Evolutionary conservation across 2,888 invertebrate species (phyloP).

Genomic region (Polydrusus cervinus): DNA sequence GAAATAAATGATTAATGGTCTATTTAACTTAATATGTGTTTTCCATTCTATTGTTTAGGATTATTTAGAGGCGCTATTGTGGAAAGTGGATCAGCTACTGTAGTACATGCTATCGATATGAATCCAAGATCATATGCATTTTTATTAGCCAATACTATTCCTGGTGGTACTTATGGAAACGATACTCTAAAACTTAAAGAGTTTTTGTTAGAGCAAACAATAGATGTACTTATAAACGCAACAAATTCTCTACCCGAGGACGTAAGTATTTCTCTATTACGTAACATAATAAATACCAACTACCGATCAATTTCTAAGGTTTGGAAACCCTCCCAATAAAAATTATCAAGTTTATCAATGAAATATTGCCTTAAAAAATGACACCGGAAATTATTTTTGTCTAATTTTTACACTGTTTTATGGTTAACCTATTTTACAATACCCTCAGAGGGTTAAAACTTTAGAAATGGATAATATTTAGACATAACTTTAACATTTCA

Average conservation of each 20-base stretch:
- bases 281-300: neutral
- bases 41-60: neutral
- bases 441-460: too few relatives aligned
- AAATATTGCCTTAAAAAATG: too few relatives aligned
- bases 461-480: too few relatives aligned
- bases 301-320: too few relatives aligned
- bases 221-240: constrained; percentile 10
- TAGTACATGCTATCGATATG: neutral
- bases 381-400: too few relatives aligned
- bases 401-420: too few relatives aligned
- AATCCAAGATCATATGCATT: constrained; percentile 12
- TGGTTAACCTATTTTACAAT: too few relatives aligned
- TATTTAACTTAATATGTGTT: too few relatives aligned
- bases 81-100: constrained; percentile 27
- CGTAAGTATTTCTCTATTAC: neutral
- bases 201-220: constrained; percentile 7
- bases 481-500: too few relatives aligned
- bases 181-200: constrained; percentile 24
- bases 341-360: too few relatives aligned
- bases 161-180: constrained; percentile 20
- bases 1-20: too few relatives aligned
- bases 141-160: constrained; percentile 4
- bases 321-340: too few relatives aligned
- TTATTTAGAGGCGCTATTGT: constrained; percentile 33
- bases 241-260: neutral